Base-by-base conservation (phyloP, 2,113 vertebrate genomes). In the Crotalus horridus region DNA sequence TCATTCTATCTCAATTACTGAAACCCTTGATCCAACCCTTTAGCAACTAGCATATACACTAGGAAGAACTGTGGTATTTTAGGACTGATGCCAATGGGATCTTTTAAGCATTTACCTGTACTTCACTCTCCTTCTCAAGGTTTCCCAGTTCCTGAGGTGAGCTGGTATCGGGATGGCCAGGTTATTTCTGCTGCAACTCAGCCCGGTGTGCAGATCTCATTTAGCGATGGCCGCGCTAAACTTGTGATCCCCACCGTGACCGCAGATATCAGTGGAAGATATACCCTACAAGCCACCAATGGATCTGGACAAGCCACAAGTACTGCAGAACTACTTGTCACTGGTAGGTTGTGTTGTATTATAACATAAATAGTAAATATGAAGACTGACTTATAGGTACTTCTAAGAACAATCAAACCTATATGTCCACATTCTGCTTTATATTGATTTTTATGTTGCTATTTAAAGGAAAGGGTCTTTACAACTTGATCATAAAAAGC, bases 111-210 rank as follows among this genome's bases (percentile, higher is more conserved):
- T 33, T 23, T 15, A 12, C 94, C 93, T 88, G 8, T 48, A 85
- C 43, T 74, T 54, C 6, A 46, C 51, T 21, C 1, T 23, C 94
- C 90, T 39, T 1, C 90, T 92, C 6, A 90, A 99, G 99, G 99
- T 98, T 98, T 97, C 96, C 99, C 99, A 98, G 98, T 99, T 99
- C 99, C 99, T 97, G 99, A 99, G 98, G 99, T 99, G 98, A 99
- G 98, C 98, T 99, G 99, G 99, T 99, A 98, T 97, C 98, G 98
- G 98, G 99, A 99, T 99, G 99, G 99, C 98, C 99, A 99, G 99
- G 99, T 98, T 96, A 98, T 99, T 96, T 99, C 99, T 88, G 94
- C 99, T 97, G 98, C 98, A 94, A 97, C 98, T 96, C 97, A 99
- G 96, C 99, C 99, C 94, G 98, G 99, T 96, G 97, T 98, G 96